phyloP scores from a whole-genome alignment of 2,797 vertebrate species.

The Sebastiscus albofasciatus region DNA sequence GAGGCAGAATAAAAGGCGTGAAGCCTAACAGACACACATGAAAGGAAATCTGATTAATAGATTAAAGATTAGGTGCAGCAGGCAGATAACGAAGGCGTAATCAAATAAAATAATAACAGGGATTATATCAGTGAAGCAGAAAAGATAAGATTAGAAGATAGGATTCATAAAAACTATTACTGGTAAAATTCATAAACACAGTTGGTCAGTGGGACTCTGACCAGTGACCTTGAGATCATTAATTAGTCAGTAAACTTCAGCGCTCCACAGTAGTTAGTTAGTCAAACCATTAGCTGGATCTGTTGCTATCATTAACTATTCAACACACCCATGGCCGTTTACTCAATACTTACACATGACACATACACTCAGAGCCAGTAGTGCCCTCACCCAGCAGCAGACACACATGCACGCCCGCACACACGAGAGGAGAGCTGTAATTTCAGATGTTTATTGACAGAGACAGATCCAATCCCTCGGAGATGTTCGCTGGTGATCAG shows the following conservation, averaged over 20 bases:
- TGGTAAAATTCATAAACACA: slow-evolving; percentile 20
- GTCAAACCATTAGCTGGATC: slow-evolving; percentile 63
- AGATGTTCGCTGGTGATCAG: slow-evolving; percentile 59
- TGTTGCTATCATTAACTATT: slow-evolving; percentile 74
- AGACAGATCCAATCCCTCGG: slow-evolving; percentile 62
- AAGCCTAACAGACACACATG: slow-evolving; percentile 30
- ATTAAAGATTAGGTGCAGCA: slow-evolving; percentile 38
- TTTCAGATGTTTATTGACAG: slow-evolving; percentile 78
- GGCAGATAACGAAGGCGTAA: slow-evolving; percentile 40
- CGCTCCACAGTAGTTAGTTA: slow-evolving; percentile 50
- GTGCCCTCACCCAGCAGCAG: slow-evolving; percentile 1
- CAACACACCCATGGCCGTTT: slow-evolving; percentile 59
- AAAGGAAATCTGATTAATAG: slow-evolving; percentile 47
- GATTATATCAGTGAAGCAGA: slow-evolving; percentile 11
- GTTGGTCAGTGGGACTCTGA: neutral
- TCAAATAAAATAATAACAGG: slow-evolving; percentile 26
- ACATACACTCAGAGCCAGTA: slow-evolving; percentile 14
- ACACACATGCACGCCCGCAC: slow-evolving; percentile 8
- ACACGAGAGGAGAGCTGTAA: slow-evolving; percentile 62
- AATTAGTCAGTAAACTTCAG: slow-evolving; percentile 48
- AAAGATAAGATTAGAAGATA: neutral
- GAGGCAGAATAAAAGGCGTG: slow-evolving; percentile 11
- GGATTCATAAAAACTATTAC: neutral
- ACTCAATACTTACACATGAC: slow-evolving; percentile 58
- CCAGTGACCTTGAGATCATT: slow-evolving; percentile 64